A percentile compares a stretch with the other conserved stretches of the same genome.
Evolutionary conservation across 2,113 vertebrate genomes (phyloP).

Genomic region (Poecilia latipinna): DNA sequence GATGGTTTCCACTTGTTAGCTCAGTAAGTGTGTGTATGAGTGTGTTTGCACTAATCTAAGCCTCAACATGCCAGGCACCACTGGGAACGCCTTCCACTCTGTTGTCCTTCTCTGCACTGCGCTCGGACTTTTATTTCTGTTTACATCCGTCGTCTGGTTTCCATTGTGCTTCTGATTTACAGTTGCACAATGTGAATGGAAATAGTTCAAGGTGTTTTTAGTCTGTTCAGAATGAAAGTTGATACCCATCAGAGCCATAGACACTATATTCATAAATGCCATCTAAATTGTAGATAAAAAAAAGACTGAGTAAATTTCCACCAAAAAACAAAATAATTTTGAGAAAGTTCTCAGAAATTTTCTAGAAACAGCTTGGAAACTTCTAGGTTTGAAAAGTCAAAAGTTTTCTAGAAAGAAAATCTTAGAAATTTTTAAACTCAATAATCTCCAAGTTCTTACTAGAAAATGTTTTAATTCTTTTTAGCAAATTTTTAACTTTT

Average conservation of each 20-base stretch:
- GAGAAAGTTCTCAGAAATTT: too few relatives aligned
- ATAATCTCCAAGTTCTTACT: too few relatives aligned
- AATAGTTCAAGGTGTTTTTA: neutral
- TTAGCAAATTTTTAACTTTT: too few relatives aligned
- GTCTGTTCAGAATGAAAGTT: neutral
- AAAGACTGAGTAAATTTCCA: too few relatives aligned
- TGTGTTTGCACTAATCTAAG: conserved; percentile 34
- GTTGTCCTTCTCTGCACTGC: conserved; percentile 24
- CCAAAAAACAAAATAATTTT: too few relatives aligned
- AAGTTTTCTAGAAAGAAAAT: too few relatives aligned
- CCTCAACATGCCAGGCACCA: conserved; percentile 46
- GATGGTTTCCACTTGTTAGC: conserved; percentile 65
- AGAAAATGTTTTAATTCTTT: too few relatives aligned
- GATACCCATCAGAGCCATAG: neutral
- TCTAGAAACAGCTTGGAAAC: too few relatives aligned
- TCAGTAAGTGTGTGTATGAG: conserved; percentile 25
- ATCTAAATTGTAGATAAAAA: neutral
- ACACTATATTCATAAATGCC: neutral
- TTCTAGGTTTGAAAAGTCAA: too few relatives aligned
- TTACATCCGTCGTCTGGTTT: neutral
- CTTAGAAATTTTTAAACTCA: too few relatives aligned
- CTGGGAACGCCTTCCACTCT: conserved; percentile 41
- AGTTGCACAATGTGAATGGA: neutral
- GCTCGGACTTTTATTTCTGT: conserved; percentile 17
- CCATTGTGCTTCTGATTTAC: neutral